Evolutionary conservation across 2,888 invertebrate species (phyloP).

Genomic region (Choreutis nemorana): DNA sequence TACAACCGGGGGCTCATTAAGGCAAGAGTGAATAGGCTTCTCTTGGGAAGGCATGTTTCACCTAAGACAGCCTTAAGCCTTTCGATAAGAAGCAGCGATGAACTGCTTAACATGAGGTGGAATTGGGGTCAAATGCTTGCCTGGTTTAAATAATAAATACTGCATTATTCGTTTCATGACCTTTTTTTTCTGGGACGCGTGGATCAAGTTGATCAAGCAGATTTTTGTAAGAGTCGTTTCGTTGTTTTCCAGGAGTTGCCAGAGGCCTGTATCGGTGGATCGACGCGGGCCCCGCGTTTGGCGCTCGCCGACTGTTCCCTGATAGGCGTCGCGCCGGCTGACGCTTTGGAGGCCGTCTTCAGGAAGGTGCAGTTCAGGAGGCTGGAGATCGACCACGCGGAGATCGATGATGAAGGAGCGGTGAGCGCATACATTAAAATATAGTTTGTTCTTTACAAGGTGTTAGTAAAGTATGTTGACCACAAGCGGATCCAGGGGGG

Average conservation of each 20-base stretch:
- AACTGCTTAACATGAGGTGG: too few relatives aligned
- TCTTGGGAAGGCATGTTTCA: too few relatives aligned
- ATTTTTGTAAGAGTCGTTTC: neutral
- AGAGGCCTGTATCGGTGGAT: slow-evolving; percentile 37
- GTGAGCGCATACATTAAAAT: slow-evolving; percentile 21
- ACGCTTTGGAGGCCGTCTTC: slow-evolving; percentile 85
- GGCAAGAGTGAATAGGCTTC: too few relatives aligned
- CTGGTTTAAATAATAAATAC: too few relatives aligned
- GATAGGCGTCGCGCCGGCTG: slow-evolving; percentile 72
- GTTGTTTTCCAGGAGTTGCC: slow-evolving; percentile 33
- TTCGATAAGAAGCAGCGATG: too few relatives aligned
- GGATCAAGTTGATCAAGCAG: neutral
- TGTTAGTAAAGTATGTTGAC: too few relatives aligned
- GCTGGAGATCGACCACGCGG: slow-evolving; percentile 73
- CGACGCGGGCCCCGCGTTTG: slow-evolving; percentile 67
- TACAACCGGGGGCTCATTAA: too few relatives aligned
- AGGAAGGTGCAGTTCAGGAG: slow-evolving; percentile 77
- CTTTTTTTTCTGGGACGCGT: neutral
- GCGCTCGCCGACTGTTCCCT: slow-evolving; percentile 64
- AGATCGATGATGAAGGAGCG: slow-evolving; percentile 76
- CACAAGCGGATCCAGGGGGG: too few relatives aligned
- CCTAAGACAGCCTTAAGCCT: too few relatives aligned
- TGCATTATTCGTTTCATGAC: too few relatives aligned
- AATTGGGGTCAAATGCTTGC: too few relatives aligned
- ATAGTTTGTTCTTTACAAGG: neutral